Base-by-base conservation (phyloP, 2,113 vertebrate genomes). In the Sigmodon hispidus region DNA sequence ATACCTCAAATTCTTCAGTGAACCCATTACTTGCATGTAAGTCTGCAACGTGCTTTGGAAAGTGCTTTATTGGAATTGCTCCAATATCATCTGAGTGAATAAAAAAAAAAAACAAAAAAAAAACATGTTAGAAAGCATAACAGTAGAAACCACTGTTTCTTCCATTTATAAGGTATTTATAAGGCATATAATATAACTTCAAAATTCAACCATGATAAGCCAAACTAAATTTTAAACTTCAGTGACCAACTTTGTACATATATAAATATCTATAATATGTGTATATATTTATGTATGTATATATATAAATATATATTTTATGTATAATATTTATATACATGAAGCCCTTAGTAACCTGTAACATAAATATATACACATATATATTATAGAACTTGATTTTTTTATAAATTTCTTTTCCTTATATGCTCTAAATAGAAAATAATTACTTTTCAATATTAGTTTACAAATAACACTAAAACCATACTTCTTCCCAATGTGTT, bases 1-100 rank as follows among this genome's bases (percentile, higher is more conserved):
- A 87, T 99, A 99, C 99, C 99, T 99, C 99, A 98, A 99, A 99
- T 98, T 99, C 99, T 98, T 98, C 98, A 76, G 98, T 98, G 98
- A 99, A 99, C 73, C 99, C 99, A 97, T 97, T 98, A 93, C 98
- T 99, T 98, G 99, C 98, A 98, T 99, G 99, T 96, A 99, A 99
- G 89, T 99, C 99, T 86, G 98, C 98, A 93, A 99, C 99, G 87
- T 99, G 99, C 97, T 99, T 98, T 94, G 99, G 99, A 97, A 99
- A 99, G 96, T 99, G 98, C 97, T 99, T 99, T 98, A 99, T 98
- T 91, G 99, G 98, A 96, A 99, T 98, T 96, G 99, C 96, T 92
- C 98, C 98, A 95, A 99, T 98, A 91, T 99, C 98, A 96, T 99
- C 99, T 99, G 98, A 86, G 90, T 93, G 76, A 93, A 95, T 93